Base-by-base conservation (phyloP, 2,888 invertebrate genomes). In the Gastracanthus pulcherrimus region DNA sequence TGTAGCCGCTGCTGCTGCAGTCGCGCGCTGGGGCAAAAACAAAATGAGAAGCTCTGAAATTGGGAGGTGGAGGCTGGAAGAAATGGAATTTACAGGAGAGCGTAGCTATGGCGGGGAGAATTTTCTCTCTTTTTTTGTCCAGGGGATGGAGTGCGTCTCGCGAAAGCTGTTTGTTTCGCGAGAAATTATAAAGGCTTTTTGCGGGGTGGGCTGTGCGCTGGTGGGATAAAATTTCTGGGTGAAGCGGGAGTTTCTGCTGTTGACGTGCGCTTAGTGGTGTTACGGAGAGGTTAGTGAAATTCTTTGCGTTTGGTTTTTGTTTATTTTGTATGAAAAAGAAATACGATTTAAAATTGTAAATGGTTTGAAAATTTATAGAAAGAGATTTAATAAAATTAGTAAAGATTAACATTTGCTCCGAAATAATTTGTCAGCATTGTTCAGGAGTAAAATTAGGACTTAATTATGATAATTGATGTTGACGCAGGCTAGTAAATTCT, bases 31-130 rank as follows among this genome's bases (percentile, higher is more conserved):
- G 5, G 31, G 36, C 38, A 64, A 41, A 64, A 71, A 66, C 31
- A 48, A 64, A 64, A 51, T 31, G 31, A 76, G 41, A 62, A 64
- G 41, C 62, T 7, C 11, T 11, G n/a, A n/a, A n/a, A n/a, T n/a
- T n/a, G n/a, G 60, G 11, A 23, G 41, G 16, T 19, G 16, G 16
- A 11, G 31, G 62, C 36, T 38, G 19, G 34, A 74, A 41, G 76
- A 78, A 72, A 55, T 64, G 45, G 64, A 64, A 64, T 78, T 71
- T 71, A 71, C 71, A 48, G 62, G 19, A 19, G 13, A n/a, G 31
- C n/a, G n/a, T 5, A 26, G 36, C 31, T 36, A 45, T 23, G 23
- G 19, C 31, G 7, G 55, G 5, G 23, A 67, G n/a, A n/a, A n/a
- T n/a, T n/a, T n/a, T n/a, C 38, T 23, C 19, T 16, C 26, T 31